These are phyloP conservation scores for Bagarius yarrelli DNA, from an alignment of 2,113 vertebrate species.

Conservation along the genomic window DNA sequence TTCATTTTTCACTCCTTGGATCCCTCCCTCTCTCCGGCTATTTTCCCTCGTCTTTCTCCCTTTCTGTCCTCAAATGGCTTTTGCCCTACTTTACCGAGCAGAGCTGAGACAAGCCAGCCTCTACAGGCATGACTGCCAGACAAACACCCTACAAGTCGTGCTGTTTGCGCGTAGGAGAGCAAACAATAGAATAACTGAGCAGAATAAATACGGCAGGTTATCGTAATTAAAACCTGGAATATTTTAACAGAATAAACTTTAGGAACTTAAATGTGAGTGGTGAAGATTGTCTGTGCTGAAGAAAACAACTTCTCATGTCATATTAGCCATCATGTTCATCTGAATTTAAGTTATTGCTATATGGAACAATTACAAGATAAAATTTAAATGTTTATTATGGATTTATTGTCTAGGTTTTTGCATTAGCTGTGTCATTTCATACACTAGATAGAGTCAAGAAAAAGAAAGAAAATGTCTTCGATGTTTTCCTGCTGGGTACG, in stretches of 20 bases:
- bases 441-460: not conserved
- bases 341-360: not conserved
- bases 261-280: not conserved
- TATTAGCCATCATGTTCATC: not conserved
- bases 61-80: constrained; percentile 56
- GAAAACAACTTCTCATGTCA: constrained; percentile 8
- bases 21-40: constrained; percentile 33
- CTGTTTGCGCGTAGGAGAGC: constrained; percentile 14
- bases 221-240: constrained; percentile 29
- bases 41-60: constrained; percentile 17
- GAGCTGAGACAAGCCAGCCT: constrained; percentile 47
- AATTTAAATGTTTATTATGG: not conserved
- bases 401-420: not conserved
- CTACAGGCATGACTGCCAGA: constrained; percentile 50
- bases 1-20: constrained; percentile 27
- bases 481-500: not conserved
- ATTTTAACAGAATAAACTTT: not conserved
- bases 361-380: too few relatives aligned
- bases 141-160: constrained; percentile 34
- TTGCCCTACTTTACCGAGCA: constrained; percentile 56
- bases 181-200: constrained; percentile 34
- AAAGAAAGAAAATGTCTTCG: not conserved
- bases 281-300: not conserved
- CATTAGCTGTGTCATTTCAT: not conserved
- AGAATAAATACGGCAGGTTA: constrained; percentile 38